phyloP scores from a whole-genome alignment of 2,797 vertebrate species.

The Artibeus jamaicensis region DNA sequence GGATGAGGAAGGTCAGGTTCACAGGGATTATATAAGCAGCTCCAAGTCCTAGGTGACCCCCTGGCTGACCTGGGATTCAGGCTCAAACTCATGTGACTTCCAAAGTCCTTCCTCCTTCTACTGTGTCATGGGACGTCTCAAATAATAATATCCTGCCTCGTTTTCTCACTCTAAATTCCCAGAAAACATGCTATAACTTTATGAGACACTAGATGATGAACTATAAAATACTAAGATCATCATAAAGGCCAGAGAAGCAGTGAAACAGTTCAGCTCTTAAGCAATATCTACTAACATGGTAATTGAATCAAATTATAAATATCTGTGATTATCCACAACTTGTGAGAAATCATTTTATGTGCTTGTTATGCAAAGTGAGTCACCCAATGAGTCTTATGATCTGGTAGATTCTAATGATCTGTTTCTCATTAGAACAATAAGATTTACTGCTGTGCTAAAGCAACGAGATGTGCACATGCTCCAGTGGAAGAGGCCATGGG shows the following conservation, averaged over 20 bases:
- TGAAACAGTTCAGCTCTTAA: background rate
- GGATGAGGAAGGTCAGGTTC: background rate
- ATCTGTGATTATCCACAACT: background rate
- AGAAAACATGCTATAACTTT: background rate
- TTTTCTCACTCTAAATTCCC: background rate
- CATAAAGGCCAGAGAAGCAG: background rate
- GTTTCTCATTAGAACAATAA: background rate
- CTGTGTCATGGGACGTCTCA: background rate
- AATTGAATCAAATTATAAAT: slow-evolving; percentile 15
- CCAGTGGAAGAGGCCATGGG: background rate
- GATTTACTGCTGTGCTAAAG: background rate
- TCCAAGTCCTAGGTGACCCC: background rate
- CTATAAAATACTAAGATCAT: background rate
- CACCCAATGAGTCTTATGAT: background rate
- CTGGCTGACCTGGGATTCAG: background rate
- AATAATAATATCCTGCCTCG: background rate
- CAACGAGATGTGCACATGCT: background rate
- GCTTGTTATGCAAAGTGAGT: background rate
- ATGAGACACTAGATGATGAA: background rate
- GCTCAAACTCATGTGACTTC: background rate
- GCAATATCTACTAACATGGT: background rate
- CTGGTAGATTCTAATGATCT: too few relatives aligned
- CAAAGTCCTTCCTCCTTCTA: background rate
- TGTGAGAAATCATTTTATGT: slow-evolving; percentile 12
- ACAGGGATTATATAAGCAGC: background rate